phyloP scores from a whole-genome alignment of 2,888 invertebrate genomes.

The Cremastinae sp. region DNA sequence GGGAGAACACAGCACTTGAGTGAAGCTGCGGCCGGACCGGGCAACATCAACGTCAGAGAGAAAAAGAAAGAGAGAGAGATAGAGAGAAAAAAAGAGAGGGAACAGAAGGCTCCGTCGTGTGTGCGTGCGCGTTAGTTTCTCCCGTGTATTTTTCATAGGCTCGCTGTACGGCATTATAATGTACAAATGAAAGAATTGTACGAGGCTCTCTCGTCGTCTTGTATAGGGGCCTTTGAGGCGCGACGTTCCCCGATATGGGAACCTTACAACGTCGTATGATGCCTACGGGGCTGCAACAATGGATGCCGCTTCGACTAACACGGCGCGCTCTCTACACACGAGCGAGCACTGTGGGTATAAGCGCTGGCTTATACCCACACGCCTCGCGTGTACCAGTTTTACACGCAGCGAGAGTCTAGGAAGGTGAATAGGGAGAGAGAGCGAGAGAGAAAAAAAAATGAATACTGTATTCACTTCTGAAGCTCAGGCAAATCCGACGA shows the following conservation, averaged over 20 bases:
- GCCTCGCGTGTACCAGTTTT: background rate
- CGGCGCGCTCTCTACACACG: conserved; percentile 23
- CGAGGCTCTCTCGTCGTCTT: conserved; percentile 48
- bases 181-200: conserved; percentile 36
- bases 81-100: conserved; percentile 19
- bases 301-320: conserved; percentile 34
- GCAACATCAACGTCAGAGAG: conserved; percentile 42
- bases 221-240: conserved; percentile 44
- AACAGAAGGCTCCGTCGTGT: conserved; percentile 2
- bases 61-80: conserved; percentile 8
- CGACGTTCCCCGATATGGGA: conserved; percentile 52
- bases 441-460: background rate
- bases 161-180: conserved; percentile 4
- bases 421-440: too few relatives aligned
- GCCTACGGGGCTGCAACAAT: conserved; percentile 49
- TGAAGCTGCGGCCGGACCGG: conserved; percentile 56
- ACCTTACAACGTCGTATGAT: conserved; percentile 43
- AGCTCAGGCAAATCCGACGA: background rate
- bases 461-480: background rate
- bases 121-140: conserved; percentile 3
- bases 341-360: conserved; percentile 6
- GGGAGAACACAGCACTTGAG: conserved; percentile 55
- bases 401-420: background rate
- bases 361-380: conserved; percentile 15
- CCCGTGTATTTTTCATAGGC: conserved; percentile 31